Evolutionary conservation across 1,140 invertebrate species (phyloP), one percentile per base, ranked within the genome.

Genomic region (Leptinotarsa undecemlineata): DNA sequence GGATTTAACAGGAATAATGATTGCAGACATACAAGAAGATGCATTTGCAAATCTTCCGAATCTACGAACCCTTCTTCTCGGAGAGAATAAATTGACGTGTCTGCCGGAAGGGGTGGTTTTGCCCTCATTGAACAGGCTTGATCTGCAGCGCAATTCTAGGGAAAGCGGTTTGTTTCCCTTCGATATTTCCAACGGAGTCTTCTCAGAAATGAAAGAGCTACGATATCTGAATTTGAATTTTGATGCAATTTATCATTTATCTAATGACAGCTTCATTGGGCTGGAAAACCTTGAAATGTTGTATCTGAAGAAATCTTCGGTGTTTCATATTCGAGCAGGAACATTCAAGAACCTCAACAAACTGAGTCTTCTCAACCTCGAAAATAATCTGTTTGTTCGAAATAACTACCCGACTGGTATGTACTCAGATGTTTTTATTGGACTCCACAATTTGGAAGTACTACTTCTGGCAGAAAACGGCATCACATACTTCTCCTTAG

Each of bases 331-430:
- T 14, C 85, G 86, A 17, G 76, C 81, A 23, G 82, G 77, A 42
- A 85, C 86, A 23, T 89, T 89, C 77, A 81, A 79, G 42, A 75
- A 83, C 1, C 76, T 87, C 67, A 82, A 77, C 48, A 84, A 84
- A 68, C 81, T 90, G 48, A 81, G 85, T 81, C 81, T 87, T 73
- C 81, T 90, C 3, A 87, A 88, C 78, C 81, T 90, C 77, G 85
- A 85, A 15, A 86, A 88, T 73, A 90, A 90, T 79, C 85, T 85
- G 48, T 79, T 89, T 71, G 81, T 83, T n/a, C 82, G 80, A 6
- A 60, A 75, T 71, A 51, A 71, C 19, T 48, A 77, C 71, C 70
- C 74, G 42, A 75, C 81, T 60, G 85, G 86, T 73, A 71, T 87
- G 60, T 84, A 84, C 3, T 81, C 79, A 68, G 78, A 79, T 0